A percentile compares a stretch with the other conserved stretches of the same genome.
phyloP scores from a whole-genome alignment of 2,888 invertebrate genomes.

The Argyresthia albistria region DNA sequence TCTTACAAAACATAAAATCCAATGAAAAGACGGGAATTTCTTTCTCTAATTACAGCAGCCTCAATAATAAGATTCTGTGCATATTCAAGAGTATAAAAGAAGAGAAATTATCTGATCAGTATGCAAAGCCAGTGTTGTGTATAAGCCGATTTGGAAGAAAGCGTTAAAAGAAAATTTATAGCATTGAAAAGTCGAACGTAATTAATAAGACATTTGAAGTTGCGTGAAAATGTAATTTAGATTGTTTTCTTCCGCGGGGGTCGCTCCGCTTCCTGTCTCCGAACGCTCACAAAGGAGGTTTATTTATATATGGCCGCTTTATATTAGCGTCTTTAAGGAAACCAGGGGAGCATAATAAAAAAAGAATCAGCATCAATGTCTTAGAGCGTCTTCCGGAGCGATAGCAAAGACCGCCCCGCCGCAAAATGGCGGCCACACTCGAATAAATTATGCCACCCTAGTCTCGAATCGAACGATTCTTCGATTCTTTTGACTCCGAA shows the following conservation, averaged over 20 bases:
- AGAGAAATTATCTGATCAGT: slow-evolving; percentile 28
- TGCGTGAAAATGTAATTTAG: slow-evolving; percentile 74
- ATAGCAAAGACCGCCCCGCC: slow-evolving; percentile 56
- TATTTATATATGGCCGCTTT: slow-evolving; percentile 70
- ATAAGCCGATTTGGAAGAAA: slow-evolving; percentile 60
- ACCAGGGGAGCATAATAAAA: slow-evolving; percentile 68
- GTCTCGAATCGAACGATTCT: slow-evolving; percentile 60
- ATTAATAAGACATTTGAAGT: slow-evolving; percentile 74
- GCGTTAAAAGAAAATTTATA: slow-evolving; percentile 71
- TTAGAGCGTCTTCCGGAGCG: slow-evolving; percentile 65
- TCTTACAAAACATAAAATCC: no score
- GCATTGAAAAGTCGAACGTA: slow-evolving; percentile 70
- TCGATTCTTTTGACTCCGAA: slow-evolving; percentile 69
- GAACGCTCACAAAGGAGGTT: slow-evolving; percentile 56
- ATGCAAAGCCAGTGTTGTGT: slow-evolving; percentile 54
- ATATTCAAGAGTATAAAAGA: background rate
- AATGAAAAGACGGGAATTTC: background rate
- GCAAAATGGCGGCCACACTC: slow-evolving; percentile 69
- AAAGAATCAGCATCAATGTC: slow-evolving; percentile 73
- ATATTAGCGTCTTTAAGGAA: slow-evolving; percentile 69
- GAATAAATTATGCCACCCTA: slow-evolving; percentile 67
- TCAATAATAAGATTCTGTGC: background rate
- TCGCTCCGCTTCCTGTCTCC: slow-evolving; percentile 50
- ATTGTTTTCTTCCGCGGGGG: slow-evolving; percentile 61
- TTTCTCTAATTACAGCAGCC: background rate